Percentiles rank a stretch among this genome's conserved stretches.
Conservation (phyloP, 2,797 vertebrate species). For the Zenarchopterus dispar region DNA sequence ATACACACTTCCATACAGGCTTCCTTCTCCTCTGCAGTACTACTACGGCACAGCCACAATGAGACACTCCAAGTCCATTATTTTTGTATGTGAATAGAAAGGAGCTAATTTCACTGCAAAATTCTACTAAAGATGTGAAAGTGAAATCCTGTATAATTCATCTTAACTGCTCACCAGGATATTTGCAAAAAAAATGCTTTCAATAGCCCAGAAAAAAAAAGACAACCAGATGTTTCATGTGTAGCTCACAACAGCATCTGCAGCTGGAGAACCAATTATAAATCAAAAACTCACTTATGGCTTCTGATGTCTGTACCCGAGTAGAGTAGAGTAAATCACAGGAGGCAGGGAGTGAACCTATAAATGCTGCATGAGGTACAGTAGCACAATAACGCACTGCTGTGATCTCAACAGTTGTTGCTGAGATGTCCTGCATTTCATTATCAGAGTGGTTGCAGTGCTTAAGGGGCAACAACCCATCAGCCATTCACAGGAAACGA, state of each 20-base stretch:
- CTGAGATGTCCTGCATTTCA: conserved; percentile 26
- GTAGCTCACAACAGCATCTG: conserved; percentile 10
- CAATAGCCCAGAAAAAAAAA: background rate
- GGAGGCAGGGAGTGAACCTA: conserved; percentile 23
- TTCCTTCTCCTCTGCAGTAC: conserved; percentile 46
- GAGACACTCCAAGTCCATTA: conserved; percentile 1
- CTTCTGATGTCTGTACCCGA: conserved; percentile 8
- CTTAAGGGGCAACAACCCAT: conserved; percentile 3
- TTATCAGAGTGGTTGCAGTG: conserved; percentile 20
- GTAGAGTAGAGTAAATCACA: conserved; percentile 21
- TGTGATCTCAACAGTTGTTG: conserved; percentile 28
- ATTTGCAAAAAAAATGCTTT: conserved; percentile 1
- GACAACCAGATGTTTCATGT: conserved; percentile 23
- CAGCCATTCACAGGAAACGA: background rate
- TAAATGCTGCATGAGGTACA: conserved; percentile 52
- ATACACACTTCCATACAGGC: conserved; percentile 32
- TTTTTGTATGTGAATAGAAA: conserved; percentile 13
- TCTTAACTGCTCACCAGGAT: conserved; percentile 6
- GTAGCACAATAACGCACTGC: conserved; percentile 40
- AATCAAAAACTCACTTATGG: conserved; percentile 21
- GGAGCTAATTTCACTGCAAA: conserved; percentile 12
- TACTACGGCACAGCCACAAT: conserved; percentile 26
- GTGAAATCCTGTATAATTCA: conserved; percentile 37
- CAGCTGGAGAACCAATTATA: background rate
- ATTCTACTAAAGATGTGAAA: conserved; percentile 16